Conservation (phyloP, 2,113 vertebrate species). For the Aspiorhynchus laticeps region DNA sequence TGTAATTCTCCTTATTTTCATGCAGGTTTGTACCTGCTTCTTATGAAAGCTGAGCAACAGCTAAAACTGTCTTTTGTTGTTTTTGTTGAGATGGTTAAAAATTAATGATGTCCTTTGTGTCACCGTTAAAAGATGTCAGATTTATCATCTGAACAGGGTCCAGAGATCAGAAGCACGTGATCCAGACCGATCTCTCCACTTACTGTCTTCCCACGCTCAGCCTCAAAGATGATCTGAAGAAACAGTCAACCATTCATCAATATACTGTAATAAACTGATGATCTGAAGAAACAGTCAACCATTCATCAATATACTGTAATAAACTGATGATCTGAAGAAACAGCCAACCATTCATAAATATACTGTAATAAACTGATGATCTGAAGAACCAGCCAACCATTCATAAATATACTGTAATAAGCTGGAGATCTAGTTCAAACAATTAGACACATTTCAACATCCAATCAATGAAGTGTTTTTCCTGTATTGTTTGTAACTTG, state of each 20-base stretch:
- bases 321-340: too few species aligned
- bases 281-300: too few species aligned
- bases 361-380: too few species aligned
- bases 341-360: too few species aligned
- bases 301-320: too few species aligned
- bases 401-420: not conserved
- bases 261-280: too few species aligned
- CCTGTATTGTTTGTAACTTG: too few species aligned
- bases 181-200: slow-evolving; percentile 90
- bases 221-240: slow-evolving; percentile 89
- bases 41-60: not conserved
- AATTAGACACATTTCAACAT: too few species aligned
- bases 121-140: slow-evolving; percentile 59
- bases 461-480: too few species aligned
- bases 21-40: not conserved
- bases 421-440: too few species aligned
- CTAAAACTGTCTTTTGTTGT: not conserved
- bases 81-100: not conserved
- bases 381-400: slow-evolving; percentile 69
- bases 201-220: slow-evolving; percentile 80
- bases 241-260: slow-evolving; percentile 48
- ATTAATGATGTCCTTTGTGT: not conserved
- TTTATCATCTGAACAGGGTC: slow-evolving; percentile 80
- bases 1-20: not conserved
- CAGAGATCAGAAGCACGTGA: slow-evolving; percentile 82